Percentiles rank a stretch among this genome's conserved stretches.
phyloP scores from a whole-genome alignment of 1,140 invertebrate genomes.

The Megalonaias nervosa region DNA sequence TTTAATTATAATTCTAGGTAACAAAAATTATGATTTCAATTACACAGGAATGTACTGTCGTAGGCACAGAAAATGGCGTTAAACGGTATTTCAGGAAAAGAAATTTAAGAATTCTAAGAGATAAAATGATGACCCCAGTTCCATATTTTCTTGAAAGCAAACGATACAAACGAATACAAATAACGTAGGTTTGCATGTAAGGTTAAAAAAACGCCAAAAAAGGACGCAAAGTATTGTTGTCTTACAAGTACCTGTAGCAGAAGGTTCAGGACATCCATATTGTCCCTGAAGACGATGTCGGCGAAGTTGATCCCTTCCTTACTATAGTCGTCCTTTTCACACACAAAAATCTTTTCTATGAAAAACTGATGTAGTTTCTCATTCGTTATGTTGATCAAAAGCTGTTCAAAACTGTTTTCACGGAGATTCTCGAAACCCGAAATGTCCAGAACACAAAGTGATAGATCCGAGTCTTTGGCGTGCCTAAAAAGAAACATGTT shows the following conservation, averaged over 20 bases:
- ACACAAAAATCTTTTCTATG: conserved; percentile 85
- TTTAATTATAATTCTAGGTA: too few species aligned
- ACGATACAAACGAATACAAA: background rate
- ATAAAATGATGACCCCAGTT: too few species aligned
- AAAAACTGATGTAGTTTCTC: conserved; percentile 83
- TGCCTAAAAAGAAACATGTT: background rate
- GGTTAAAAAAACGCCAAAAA: background rate
- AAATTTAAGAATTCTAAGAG: too few species aligned
- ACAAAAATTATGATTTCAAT: too few species aligned
- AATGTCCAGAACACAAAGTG: conserved; percentile 48
- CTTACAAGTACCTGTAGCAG: conserved; percentile 28
- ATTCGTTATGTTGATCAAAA: conserved; percentile 46
- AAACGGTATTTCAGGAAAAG: too few species aligned
- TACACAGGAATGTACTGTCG: too few species aligned
- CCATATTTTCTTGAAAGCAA: too few species aligned
- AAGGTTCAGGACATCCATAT: conserved; percentile 70
- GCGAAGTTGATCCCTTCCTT: conserved; percentile 79
- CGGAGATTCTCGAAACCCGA: conserved; percentile 60
- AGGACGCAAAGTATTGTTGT: background rate
- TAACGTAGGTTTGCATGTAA: background rate
- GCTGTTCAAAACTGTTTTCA: conserved; percentile 74
- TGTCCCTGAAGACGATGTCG: conserved; percentile 83
- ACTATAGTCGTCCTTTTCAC: conserved; percentile 84
- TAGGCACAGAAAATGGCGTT: too few species aligned
- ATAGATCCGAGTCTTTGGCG: background rate